phyloP scores from a whole-genome alignment of 1,140 invertebrate species.

The Rhagoletis zephyria region DNA sequence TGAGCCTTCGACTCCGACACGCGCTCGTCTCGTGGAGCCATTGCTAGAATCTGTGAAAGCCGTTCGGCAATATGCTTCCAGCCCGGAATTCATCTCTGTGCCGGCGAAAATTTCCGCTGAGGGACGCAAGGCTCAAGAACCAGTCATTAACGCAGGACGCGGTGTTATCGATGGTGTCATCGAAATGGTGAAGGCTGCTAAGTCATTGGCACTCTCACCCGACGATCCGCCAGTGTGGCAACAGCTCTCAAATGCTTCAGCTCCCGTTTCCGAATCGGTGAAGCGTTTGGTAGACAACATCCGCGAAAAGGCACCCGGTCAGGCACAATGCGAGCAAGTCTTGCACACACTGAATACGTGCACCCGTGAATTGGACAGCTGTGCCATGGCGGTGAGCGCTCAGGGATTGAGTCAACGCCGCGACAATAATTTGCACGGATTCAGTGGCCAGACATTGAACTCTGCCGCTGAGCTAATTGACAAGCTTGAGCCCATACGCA shows the following conservation, averaged over 20 bases:
- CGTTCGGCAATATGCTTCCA: conserved; percentile 92
- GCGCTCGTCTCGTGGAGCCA: conserved; percentile 86
- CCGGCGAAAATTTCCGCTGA: conserved; percentile 91
- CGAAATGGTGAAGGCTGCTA: conserved; percentile 90
- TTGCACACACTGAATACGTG: conserved; percentile 84
- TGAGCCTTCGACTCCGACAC: conserved; percentile 81
- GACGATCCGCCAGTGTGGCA: conserved; percentile 96
- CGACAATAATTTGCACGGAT: conserved; percentile 86
- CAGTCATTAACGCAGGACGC: conserved; percentile 88
- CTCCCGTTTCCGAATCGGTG: conserved; percentile 95
- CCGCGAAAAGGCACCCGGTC: conserved; percentile 94
- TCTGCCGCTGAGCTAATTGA: conserved; percentile 85
- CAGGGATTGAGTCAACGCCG: conserved; percentile 83
- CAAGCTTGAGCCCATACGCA: conserved; percentile 85
- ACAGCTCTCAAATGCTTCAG: conserved; percentile 91
- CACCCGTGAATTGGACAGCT: conserved; percentile 88
- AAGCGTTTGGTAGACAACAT: conserved; percentile 93
- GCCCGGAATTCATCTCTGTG: conserved; percentile 92
- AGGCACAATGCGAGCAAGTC: conserved; percentile 91
- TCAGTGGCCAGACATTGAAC: conserved; percentile 84
- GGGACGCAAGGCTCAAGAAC: conserved; percentile 86
- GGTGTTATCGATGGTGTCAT: conserved; percentile 77
- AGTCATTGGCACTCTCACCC: conserved; percentile 89
- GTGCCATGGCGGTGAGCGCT: conserved; percentile 88
- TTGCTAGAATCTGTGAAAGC: conserved; percentile 92